Conservation (phyloP, 2,113 vertebrate species). For the Morone chrysops region DNA sequence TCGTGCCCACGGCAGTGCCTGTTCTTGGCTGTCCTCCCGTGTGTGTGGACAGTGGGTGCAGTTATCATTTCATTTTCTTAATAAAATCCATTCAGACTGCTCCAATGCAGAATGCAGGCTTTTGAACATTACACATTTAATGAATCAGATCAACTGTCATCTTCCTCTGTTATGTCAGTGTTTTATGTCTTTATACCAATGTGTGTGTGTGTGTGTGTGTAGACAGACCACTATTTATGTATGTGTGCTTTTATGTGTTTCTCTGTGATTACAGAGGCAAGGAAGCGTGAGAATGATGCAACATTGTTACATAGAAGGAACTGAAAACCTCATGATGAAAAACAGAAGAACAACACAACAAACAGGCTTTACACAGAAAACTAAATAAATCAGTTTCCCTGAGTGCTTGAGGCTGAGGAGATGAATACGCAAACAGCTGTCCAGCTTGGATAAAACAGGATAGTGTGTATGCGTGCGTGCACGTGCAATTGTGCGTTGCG, state of each 20-base stretch:
- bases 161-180: not conserved
- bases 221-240: not conserved
- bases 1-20: too few relatives aligned
- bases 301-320: not conserved
- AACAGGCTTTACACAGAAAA: slow-evolving; percentile 42
- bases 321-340: slow-evolving; percentile 20
- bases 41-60: too few relatives aligned
- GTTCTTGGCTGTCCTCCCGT: too few relatives aligned
- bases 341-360: slow-evolving; percentile 25
- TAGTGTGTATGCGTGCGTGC: slow-evolving; percentile 19
- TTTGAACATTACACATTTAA: not conserved
- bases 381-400: slow-evolving; percentile 51
- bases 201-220: not conserved
- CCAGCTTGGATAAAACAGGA: slow-evolving; percentile 50
- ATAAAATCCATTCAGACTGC: too few relatives aligned
- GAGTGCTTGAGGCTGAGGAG: slow-evolving; percentile 43
- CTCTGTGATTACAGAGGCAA: not conserved
- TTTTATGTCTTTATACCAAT: not conserved
- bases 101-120: not conserved
- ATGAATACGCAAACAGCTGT: slow-evolving; percentile 64
- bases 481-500: slow-evolving; percentile 40
- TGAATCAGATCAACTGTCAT: not conserved
- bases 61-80: too few relatives aligned
- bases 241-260: not conserved
- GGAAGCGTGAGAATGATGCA: slow-evolving; percentile 2